phyloP scores from a whole-genome alignment of 2,888 invertebrate genomes.

The Drosophila pseudotakahashii region DNA sequence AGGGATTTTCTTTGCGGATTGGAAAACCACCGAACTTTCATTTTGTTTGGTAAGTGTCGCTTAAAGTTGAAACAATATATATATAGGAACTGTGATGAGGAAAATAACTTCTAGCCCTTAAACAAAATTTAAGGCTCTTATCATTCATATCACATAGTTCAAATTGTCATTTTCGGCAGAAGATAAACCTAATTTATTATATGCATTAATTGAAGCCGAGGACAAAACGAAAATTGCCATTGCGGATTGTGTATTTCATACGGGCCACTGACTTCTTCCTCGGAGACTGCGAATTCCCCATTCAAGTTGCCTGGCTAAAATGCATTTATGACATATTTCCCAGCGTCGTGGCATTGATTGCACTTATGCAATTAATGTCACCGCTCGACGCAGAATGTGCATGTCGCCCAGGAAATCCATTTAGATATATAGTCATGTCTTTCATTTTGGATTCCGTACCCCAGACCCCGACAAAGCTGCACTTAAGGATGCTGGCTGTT shows the following conservation, averaged over 20 bases:
- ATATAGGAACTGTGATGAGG: no score
- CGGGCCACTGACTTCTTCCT: constrained; percentile 1
- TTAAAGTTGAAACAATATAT: background rate
- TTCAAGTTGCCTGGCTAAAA: constrained; percentile 15
- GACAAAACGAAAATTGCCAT: constrained; percentile 21
- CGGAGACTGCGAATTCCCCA: constrained; percentile 3
- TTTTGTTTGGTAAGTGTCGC: background rate
- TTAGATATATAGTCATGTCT: constrained; percentile 36
- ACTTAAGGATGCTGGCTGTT: constrained; percentile 43
- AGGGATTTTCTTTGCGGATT: background rate
- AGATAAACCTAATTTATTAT: constrained; percentile 21
- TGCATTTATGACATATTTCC: constrained; percentile 40
- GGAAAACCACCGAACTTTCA: constrained; percentile 3
- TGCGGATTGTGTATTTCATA: background rate
- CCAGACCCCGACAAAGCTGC: constrained; percentile 34
- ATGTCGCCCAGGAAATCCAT: constrained; percentile 54
- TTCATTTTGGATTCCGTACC: background rate
- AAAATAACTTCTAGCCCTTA: background rate
- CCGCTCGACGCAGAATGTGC: constrained; percentile 21
- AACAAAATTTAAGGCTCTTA: background rate
- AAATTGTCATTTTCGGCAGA: background rate
- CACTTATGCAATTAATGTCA: constrained; percentile 55
- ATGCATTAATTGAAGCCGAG: constrained; percentile 17
- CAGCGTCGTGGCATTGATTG: constrained; percentile 52
- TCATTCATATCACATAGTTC: background rate